Percentiles rank a stretch among this genome's conserved stretches.
Conservation (phyloP, 2,888 invertebrate genomes). For the Caenorhabditis macrosperma region DNA sequence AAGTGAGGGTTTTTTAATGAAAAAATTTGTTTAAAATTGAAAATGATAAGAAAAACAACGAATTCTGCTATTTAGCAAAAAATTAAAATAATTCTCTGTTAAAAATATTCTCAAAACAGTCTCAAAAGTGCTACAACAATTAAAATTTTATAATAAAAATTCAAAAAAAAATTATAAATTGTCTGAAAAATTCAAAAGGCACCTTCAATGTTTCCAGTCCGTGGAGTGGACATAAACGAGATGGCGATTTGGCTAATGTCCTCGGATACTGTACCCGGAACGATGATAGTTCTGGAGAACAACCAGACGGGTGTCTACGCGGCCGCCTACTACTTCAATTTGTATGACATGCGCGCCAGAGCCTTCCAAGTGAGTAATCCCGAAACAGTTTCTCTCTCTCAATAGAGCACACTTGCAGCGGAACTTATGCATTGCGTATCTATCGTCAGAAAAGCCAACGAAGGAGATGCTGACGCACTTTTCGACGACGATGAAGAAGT, state of each 20-base stretch:
- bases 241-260: slow-evolving; percentile 78
- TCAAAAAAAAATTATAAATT: neutral
- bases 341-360: slow-evolving; percentile 75
- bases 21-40: neutral
- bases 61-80: too few relatives aligned
- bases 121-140: too few relatives aligned
- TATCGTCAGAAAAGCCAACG: slow-evolving; percentile 68
- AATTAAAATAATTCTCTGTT: too few relatives aligned
- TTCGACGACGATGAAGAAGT: slow-evolving; percentile 52
- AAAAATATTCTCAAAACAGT: too few relatives aligned
- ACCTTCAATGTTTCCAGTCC: slow-evolving; percentile 41
- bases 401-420: slow-evolving; percentile 58
- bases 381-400: neutral
- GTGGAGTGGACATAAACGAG: slow-evolving; percentile 70
- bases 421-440: slow-evolving; percentile 72
- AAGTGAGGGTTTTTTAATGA: slow-evolving; percentile 7
- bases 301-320: slow-evolving; percentile 75
- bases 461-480: slow-evolving; percentile 56
- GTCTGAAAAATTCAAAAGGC: neutral
- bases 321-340: slow-evolving; percentile 72
- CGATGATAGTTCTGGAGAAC: slow-evolving; percentile 72
- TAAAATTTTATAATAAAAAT: slow-evolving; percentile 1
- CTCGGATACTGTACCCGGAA: slow-evolving; percentile 73
- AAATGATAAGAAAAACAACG: neutral
- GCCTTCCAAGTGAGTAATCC: slow-evolving; percentile 70